Evolutionary conservation across 2,797 vertebrate genomes (phyloP), one percentile per base, ranked within the genome.

Genomic region (Botia almorhae): DNA sequence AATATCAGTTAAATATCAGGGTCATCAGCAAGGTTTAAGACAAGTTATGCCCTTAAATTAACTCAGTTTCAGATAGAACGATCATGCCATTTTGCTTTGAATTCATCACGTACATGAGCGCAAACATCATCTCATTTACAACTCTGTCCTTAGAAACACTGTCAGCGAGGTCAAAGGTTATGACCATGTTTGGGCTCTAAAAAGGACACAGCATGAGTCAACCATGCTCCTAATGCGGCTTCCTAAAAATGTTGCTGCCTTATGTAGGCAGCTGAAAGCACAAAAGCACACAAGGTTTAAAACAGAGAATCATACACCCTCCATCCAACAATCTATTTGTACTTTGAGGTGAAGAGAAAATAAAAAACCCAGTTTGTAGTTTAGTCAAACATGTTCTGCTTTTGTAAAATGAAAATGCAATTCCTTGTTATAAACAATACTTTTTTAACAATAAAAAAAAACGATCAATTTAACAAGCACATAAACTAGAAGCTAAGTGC

Each of bases 391-490:
- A 64, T 29, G 46, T 63, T 23, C 0, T n/a, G 58, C 23, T 68
- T 56, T 26, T 43, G 74, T 55, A 39, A 67, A 76, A 77, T 46
- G 36, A 69, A 61, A 64, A 26, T 19, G 51, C 17, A 68, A 71
- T 63, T 71, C 43, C 61, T 63, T 61, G 46, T 70, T 65, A 7
- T 8, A 21, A 79, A 64, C 12, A 69, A 11, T 7, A 12, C n/a
- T 14, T 64, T 63, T 26, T 29, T 50, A 53, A 71, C 19, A 16
- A 64, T 69, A 63, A 78, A 53, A 63, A 63, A 58, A 21, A 19
- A 39, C 23, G 17, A 69, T 55, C 19, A 78, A 71, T 50, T 36
- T 61, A 70, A 78, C 26, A 70, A 53, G 56, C 68, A 39, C 68
- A 63, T 63, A 68, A 21, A 26, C 58, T 61, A 19, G 55, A 71